Evolutionary conservation across 2,888 invertebrate genomes (phyloP).

Genomic region (Patella ulyssiponensis): DNA sequence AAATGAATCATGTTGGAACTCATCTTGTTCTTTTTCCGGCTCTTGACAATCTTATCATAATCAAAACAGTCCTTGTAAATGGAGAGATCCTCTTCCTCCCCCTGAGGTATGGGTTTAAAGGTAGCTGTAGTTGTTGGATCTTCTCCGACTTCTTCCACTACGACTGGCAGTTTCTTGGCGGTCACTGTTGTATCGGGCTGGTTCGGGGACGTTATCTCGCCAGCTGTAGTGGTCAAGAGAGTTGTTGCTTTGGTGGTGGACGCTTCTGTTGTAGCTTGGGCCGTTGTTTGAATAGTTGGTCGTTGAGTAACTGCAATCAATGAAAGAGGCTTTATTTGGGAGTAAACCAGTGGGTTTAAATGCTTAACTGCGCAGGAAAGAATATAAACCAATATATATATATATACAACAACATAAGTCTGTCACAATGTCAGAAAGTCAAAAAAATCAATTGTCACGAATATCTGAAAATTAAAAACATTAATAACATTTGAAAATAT

Average conservation of each 20-base stretch:
- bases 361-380: neutral
- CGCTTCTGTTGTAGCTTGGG: slow-evolving; percentile 4
- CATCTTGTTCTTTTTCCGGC: neutral
- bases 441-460: neutral
- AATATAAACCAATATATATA: too few species aligned
- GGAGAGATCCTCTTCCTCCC: neutral
- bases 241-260: slow-evolving; percentile 6
- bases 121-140: neutral
- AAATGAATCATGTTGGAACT: neutral
- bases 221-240: neutral
- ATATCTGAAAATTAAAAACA: too few species aligned
- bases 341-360: too few species aligned
- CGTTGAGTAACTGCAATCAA: slow-evolving; percentile 17
- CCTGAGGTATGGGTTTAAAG: slow-evolving; percentile 7
- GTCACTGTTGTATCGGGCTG: slow-evolving; percentile 21
- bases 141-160: neutral
- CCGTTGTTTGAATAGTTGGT: slow-evolving; percentile 21
- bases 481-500: neutral
- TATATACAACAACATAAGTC: too few species aligned
- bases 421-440: neutral
- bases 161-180: slow-evolving; percentile 12
- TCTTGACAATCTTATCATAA: neutral
- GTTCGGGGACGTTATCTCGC: neutral
- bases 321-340: neutral
- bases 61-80: slow-evolving; percentile 4